Evolutionary conservation across 2,797 vertebrate species (phyloP).

Genomic region (Pseudochaenichthys georgianus): DNA sequence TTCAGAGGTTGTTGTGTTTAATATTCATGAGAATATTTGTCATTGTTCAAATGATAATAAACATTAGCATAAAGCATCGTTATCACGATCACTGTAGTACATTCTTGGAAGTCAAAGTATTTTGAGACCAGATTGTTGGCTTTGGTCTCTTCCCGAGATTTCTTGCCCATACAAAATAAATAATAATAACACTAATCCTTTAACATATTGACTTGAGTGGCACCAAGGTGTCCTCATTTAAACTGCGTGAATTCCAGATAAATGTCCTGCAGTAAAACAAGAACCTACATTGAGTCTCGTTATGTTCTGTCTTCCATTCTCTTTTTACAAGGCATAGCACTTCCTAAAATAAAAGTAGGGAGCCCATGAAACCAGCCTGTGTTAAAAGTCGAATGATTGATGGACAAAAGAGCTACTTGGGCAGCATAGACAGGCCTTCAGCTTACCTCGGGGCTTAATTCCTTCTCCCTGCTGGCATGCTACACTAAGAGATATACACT

Average conservation of each 20-base stretch:
- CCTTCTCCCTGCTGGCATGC: slow-evolving; percentile 67
- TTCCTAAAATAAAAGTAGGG: slow-evolving; percentile 53
- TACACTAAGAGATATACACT: slow-evolving; percentile 74
- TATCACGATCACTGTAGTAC: neutral
- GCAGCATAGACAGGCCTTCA: slow-evolving; percentile 65
- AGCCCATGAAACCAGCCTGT: slow-evolving; percentile 48
- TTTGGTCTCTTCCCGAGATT: slow-evolving; percentile 24
- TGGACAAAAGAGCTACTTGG: slow-evolving; percentile 64
- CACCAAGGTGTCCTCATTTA: slow-evolving; percentile 20
- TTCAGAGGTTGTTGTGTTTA: too few relatives aligned
- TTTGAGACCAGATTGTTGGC: neutral
- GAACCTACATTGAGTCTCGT: slow-evolving; percentile 33
- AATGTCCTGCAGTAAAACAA: slow-evolving; percentile 60
- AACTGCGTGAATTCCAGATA: slow-evolving; percentile 44
- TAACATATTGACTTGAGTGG: slow-evolving; percentile 7
- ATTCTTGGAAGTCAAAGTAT: neutral
- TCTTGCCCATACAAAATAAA: neutral
- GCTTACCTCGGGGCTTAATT: slow-evolving; percentile 69
- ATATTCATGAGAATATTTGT: too few relatives aligned
- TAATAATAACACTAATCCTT: neutral
- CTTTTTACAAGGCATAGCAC: slow-evolving; percentile 43
- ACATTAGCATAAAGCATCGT: neutral
- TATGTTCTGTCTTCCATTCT: slow-evolving; percentile 38
- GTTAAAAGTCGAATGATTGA: slow-evolving; percentile 70
- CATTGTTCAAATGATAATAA: too few relatives aligned